A percentile compares a stretch with the other conserved stretches of the same genome.
Evolutionary conservation across 1,140 invertebrate species (phyloP).

Genomic region (Cydia fagiglandana): DNA sequence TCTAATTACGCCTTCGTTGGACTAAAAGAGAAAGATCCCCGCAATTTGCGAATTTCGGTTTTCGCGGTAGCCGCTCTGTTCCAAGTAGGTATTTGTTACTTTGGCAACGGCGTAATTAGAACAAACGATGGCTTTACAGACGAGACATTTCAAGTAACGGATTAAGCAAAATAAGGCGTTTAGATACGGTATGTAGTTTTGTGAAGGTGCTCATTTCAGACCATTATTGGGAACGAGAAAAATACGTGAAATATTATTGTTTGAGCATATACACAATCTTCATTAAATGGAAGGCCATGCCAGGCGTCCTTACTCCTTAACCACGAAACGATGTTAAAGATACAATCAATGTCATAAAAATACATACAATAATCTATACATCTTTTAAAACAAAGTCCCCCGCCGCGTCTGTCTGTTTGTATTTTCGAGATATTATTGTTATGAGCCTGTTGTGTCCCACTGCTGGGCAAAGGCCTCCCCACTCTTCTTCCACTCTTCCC

Average conservation of each 20-base stretch:
- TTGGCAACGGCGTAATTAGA: background rate
- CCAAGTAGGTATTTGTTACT: background rate
- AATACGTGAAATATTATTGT: slow-evolving; percentile 10
- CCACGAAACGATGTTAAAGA: background rate
- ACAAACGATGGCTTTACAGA: background rate
- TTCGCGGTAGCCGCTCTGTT: no score
- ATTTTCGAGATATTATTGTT: no score
- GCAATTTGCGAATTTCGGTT: no score
- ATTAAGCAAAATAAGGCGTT: slow-evolving; percentile 13
- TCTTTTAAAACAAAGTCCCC: no score
- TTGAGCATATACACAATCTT: background rate
- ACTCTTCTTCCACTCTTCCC: no score
- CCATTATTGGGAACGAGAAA: background rate
- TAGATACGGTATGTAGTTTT: slow-evolving; percentile 7
- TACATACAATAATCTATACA: no score
- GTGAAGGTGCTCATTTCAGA: background rate
- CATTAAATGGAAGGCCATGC: slow-evolving; percentile 5
- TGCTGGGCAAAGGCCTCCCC: no score
- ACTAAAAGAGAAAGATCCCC: no score
- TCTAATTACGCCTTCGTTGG: no score
- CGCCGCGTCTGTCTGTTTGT: no score
- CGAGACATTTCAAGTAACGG: slow-evolving; percentile 16
- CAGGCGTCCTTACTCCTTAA: slow-evolving; percentile 7
- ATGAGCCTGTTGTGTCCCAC: no score
- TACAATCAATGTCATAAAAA: background rate